A percentile compares a stretch with the other conserved stretches of the same genome.
Conservation (phyloP, 1,140 invertebrate species). For the Mycetomoellerius zeteki region DNA sequence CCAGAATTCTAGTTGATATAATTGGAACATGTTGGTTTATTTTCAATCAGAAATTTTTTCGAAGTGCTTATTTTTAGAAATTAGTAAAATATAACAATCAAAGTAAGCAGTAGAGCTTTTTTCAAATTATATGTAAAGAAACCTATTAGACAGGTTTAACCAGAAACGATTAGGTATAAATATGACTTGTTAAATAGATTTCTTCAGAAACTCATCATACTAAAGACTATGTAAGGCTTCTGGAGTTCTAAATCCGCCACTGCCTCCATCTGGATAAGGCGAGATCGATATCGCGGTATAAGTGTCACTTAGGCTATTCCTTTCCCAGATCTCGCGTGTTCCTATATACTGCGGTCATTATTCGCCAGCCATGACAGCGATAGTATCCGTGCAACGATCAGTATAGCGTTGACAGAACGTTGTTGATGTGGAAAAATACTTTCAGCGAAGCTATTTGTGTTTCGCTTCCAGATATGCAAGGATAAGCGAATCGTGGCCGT, state of each 20-base stretch:
- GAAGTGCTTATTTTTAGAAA: too few species aligned
- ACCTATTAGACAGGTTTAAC: background rate
- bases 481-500: conserved; percentile 9
- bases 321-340: conserved; percentile 13
- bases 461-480: conserved; percentile 52
- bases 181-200: background rate
- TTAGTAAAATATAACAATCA: background rate
- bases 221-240: background rate
- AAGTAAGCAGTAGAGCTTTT: background rate
- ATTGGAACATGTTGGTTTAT: too few species aligned
- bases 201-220: background rate
- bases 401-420: conserved; percentile 56
- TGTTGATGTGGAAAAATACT: conserved; percentile 67
- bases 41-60: too few species aligned
- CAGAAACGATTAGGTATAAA: background rate
- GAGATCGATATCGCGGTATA: conserved; percentile 17
- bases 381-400: conserved; percentile 39
- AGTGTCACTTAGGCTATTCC: conserved; percentile 8
- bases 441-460: conserved; percentile 41
- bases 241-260: background rate
- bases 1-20: too few species aligned
- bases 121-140: background rate
- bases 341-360: background rate
- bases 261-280: background rate
- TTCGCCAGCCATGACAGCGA: background rate